A percentile compares a stretch with the other conserved stretches of the same genome.
phyloP scores from a whole-genome alignment of 1,140 invertebrate genomes.

The Drosophila serrata region DNA sequence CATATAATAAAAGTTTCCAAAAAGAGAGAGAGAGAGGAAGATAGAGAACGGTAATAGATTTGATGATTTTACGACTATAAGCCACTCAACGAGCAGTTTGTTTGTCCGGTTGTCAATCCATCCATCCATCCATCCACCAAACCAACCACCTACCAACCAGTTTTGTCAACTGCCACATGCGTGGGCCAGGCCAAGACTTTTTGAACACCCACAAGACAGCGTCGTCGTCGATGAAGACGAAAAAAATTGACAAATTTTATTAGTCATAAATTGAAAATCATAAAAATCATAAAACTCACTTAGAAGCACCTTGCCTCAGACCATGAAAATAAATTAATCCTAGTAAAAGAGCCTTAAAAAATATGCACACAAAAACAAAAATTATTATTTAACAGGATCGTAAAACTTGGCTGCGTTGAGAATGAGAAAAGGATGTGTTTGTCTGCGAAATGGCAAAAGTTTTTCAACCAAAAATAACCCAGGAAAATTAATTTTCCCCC shows the following conservation, averaged over 20 bases:
- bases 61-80: conserved; percentile 74
- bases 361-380: conserved; percentile 62
- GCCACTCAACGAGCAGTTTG: conserved; percentile 60
- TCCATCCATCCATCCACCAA: not conserved
- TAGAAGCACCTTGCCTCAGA: conserved; percentile 55
- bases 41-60: conserved; percentile 65
- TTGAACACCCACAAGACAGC: conserved; percentile 63
- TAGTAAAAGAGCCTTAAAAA: conserved; percentile 50
- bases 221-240: no score
- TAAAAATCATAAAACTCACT: conserved; percentile 69
- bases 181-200: conserved; percentile 50
- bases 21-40: not conserved
- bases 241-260: conserved; percentile 74
- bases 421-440: conserved; percentile 29
- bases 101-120: conserved; percentile 40
- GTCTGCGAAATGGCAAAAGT: conserved; percentile 61
- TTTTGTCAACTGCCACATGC: conserved; percentile 56
- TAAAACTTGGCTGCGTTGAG: conserved; percentile 46
- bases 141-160: conserved; percentile 19
- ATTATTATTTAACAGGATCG: conserved; percentile 74
- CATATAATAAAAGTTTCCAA: conserved; percentile 20
- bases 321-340: conserved; percentile 75
- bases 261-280: conserved; percentile 77
- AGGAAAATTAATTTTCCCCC: conserved; percentile 47
- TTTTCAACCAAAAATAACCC: conserved; percentile 24